A percentile compares a stretch with the other conserved stretches of the same genome.
These are phyloP conservation scores for Tetragnatha versicolor DNA, from an alignment of 1,140 invertebrate genomes.

Conservation along the genomic window DNA sequence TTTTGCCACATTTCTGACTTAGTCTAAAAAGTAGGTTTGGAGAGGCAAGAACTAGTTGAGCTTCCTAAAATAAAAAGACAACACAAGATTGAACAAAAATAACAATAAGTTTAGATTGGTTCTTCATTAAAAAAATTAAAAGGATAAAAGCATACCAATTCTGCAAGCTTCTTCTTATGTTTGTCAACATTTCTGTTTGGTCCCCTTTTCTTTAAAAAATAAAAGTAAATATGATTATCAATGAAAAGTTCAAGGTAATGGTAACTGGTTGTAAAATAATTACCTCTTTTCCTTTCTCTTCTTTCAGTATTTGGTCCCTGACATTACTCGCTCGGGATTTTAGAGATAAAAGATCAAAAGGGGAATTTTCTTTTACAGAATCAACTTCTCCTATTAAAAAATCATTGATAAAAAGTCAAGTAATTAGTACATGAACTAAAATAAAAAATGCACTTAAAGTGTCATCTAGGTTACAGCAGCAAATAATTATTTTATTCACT, in stretches of 20 bases:
- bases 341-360: constrained; percentile 81
- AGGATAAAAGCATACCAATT: constrained; percentile 67
- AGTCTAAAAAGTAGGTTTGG: constrained; percentile 86
- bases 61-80: constrained; percentile 69
- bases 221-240: constrained; percentile 56
- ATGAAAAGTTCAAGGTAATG: neutral
- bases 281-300: constrained; percentile 70
- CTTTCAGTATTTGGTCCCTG: constrained; percentile 80
- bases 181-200: constrained; percentile 80
- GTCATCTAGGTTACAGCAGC: too few species aligned
- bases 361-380: constrained; percentile 70
- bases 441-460: neutral
- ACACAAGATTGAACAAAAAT: neutral
- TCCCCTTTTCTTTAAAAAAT: constrained; percentile 38
- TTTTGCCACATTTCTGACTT: constrained; percentile 69
- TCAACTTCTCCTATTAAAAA: constrained; percentile 37
- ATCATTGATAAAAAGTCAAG: neutral
- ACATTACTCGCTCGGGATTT: constrained; percentile 86
- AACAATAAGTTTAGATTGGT: neutral
- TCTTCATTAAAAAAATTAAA: neutral
- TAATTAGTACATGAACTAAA: neutral
- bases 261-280: neutral
- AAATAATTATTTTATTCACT: neutral
- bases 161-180: constrained; percentile 84
- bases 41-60: constrained; percentile 85